phyloP scores from a whole-genome alignment of 2,113 vertebrate species.

The Sorex araneus region DNA sequence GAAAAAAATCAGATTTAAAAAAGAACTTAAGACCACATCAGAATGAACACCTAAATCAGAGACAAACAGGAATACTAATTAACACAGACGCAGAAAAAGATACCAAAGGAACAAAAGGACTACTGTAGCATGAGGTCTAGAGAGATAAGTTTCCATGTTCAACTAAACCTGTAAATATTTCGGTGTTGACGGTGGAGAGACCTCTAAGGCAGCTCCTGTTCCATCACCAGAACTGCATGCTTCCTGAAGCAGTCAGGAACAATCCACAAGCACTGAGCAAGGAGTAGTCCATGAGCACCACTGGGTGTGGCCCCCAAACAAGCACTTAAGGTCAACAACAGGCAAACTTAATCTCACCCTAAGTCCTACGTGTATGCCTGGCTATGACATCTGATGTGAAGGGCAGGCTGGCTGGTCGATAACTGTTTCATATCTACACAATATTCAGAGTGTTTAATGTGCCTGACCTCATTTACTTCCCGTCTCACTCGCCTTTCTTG shows the following conservation, averaged over 20 bases:
- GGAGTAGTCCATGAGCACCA: too few relatives aligned
- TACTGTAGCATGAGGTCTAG: background rate
- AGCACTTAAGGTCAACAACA: slow-evolving; percentile 33
- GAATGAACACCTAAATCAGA: slow-evolving; percentile 8
- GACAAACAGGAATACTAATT: slow-evolving; percentile 35
- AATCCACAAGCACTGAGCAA: too few relatives aligned
- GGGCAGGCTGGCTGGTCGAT: background rate
- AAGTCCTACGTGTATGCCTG: background rate
- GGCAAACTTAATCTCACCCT: background rate
- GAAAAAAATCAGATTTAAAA: slow-evolving; percentile 31
- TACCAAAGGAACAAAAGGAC: background rate
- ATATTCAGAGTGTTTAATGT: background rate
- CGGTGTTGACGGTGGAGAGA: too few relatives aligned
- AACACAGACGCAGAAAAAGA: background rate
- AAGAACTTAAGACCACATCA: slow-evolving; percentile 16
- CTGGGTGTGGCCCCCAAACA: background rate
- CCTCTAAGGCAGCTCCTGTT: too few relatives aligned
- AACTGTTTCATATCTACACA: background rate
- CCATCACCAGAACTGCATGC: too few relatives aligned
- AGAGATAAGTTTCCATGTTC: background rate
- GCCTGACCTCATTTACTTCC: background rate
- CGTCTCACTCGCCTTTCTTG: background rate
- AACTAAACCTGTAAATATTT: too few relatives aligned
- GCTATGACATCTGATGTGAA: background rate
- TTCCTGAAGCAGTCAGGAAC: too few relatives aligned